A percentile compares a stretch with the other conserved stretches of the same genome.
phyloP scores from a whole-genome alignment of 35 echinoderm and acorn worm genomes.

The Ptychodera flava region DNA sequence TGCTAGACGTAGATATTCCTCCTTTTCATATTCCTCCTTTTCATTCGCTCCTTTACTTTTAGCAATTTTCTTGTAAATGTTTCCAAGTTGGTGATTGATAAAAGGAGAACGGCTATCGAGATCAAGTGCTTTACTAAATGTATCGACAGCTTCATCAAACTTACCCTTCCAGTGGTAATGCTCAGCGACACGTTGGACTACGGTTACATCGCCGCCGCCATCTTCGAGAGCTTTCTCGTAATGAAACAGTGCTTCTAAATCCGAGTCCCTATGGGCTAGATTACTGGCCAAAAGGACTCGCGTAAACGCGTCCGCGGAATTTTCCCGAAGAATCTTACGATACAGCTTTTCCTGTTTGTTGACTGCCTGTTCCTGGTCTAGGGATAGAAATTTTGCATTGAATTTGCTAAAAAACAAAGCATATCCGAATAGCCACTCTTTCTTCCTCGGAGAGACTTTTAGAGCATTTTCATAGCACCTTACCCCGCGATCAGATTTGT shows the following conservation, averaged over 20 bases:
- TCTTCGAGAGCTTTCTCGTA: neutral
- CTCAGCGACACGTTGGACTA: neutral
- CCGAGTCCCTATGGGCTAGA: neutral
- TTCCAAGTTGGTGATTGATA: neutral
- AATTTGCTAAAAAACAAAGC: neutral
- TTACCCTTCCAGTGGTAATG: neutral
- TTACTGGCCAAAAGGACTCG: neutral
- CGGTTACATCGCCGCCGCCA: neutral
- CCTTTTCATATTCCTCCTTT: neutral
- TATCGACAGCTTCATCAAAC: neutral
- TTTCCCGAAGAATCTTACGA: neutral
- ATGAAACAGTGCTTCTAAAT: neutral
- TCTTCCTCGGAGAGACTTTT: neutral
- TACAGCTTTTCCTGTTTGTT: neutral
- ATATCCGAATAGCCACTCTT: neutral
- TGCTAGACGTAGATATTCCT: neutral
- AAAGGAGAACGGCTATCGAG: neutral
- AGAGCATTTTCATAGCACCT: neutral
- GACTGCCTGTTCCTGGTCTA: neutral
- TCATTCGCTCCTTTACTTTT: neutral
- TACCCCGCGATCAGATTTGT: neutral
- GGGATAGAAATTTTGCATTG: neutral
- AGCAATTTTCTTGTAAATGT: neutral
- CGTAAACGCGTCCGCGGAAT: neutral
- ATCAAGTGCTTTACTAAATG: neutral